These are phyloP conservation scores for Columba janthina DNA, from an alignment of 2,113 vertebrate species.

Conservation along the genomic window DNA sequence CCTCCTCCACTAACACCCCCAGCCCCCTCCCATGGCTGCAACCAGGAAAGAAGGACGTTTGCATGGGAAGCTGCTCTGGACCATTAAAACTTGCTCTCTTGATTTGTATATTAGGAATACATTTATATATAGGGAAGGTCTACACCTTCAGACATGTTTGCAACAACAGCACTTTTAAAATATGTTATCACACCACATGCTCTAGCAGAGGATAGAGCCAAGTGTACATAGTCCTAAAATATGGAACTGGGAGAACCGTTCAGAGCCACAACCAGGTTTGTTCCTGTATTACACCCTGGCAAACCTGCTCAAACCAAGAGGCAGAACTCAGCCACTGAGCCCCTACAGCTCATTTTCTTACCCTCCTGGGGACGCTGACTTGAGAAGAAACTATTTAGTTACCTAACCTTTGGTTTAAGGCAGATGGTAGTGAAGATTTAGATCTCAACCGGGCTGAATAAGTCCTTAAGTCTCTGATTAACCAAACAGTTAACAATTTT, in stretches of 20 bases:
- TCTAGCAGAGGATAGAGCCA: background rate
- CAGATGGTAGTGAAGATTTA: background rate
- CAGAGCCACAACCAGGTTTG: background rate
- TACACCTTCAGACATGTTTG: background rate
- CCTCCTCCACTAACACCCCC: background rate
- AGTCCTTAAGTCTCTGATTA: background rate
- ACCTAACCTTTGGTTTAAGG: background rate
- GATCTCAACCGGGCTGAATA: background rate
- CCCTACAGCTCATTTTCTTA: background rate
- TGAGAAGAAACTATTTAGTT: background rate
- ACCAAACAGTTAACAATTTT: background rate
- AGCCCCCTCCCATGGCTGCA: background rate
- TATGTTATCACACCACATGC: fast-evolving
- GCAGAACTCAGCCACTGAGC: background rate
- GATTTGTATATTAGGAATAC: background rate
- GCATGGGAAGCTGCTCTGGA: background rate
- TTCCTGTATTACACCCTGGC: background rate
- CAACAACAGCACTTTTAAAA: background rate
- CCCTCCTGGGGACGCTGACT: background rate
- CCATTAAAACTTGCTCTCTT: background rate
- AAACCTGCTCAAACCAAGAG: background rate
- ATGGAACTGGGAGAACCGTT: background rate
- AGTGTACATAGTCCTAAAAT: background rate
- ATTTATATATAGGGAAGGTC: background rate
- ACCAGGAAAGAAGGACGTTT: background rate